Evolutionary conservation across 2,113 vertebrate genomes (phyloP).

Genomic region (Clarias batrachus): DNA sequence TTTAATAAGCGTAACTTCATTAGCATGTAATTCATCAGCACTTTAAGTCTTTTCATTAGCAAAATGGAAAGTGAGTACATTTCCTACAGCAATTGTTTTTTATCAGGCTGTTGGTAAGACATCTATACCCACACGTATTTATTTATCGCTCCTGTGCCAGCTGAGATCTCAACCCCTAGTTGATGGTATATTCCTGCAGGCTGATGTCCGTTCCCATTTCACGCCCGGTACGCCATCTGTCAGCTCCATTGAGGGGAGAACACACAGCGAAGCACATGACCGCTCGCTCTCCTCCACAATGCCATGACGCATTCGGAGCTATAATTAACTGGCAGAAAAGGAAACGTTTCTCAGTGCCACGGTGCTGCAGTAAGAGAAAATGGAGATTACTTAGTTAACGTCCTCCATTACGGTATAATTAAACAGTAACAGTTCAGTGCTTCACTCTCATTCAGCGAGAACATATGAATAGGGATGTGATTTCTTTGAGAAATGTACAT

Average conservation of each 20-base stretch:
- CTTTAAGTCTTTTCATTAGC: neutral
- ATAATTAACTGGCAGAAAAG: slow-evolving; percentile 43
- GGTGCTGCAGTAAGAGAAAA: slow-evolving; percentile 17
- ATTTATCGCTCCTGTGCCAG: neutral
- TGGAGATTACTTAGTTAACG: neutral
- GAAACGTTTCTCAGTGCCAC: slow-evolving; percentile 6
- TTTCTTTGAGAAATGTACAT: neutral
- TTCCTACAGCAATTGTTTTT: neutral
- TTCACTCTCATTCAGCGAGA: neutral
- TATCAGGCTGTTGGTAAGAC: neutral
- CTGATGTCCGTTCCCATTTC: slow-evolving; percentile 51
- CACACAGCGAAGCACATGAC: slow-evolving; percentile 26
- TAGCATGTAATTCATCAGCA: neutral
- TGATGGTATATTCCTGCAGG: slow-evolving; percentile 39
- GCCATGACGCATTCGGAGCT: slow-evolving; percentile 47
- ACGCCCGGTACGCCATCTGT: slow-evolving; percentile 59
- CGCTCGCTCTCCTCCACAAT: slow-evolving; percentile 9
- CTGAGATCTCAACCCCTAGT: neutral
- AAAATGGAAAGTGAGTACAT: neutral
- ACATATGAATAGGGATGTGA: neutral
- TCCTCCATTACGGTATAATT: neutral
- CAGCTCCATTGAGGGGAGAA: slow-evolving; percentile 51
- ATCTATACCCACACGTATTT: neutral
- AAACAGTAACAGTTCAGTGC: neutral
- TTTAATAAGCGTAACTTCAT: neutral